A percentile compares a stretch with the other conserved stretches of the same genome.
Conservation (phyloP, 1,140 invertebrate genomes). For the Magallana ariakensis region DNA sequence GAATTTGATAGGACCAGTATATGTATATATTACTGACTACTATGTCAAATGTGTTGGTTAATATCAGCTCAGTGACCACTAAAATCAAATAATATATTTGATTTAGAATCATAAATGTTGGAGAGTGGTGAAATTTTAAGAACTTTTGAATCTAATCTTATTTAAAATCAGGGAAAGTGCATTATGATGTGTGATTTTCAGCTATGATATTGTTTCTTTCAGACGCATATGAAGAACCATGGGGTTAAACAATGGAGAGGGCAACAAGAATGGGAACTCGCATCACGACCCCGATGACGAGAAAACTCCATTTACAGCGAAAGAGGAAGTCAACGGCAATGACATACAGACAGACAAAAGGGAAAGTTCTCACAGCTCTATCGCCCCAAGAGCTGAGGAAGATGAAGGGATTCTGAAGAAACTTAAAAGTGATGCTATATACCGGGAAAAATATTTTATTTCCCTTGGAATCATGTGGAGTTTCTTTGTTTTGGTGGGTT, state of each 20-base stretch:
- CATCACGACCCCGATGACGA: not conserved
- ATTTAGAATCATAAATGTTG: too few relatives aligned
- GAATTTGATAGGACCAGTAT: too few relatives aligned
- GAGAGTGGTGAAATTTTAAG: too few relatives aligned
- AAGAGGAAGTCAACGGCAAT: not conserved
- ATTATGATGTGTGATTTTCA: too few relatives aligned
- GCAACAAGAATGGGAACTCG: not conserved
- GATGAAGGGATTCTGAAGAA: not conserved
- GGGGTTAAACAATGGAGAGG: not conserved
- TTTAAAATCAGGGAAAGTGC: too few relatives aligned
- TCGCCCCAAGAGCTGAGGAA: not conserved
- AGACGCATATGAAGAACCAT: not conserved
- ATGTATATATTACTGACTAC: too few relatives aligned
- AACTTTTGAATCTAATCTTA: too few relatives aligned
- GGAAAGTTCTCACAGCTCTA: not conserved
- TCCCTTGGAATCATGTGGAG: slow-evolving; percentile 36
- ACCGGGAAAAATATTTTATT: slow-evolving; percentile 38
- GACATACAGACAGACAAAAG: not conserved
- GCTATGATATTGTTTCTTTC: too few relatives aligned
- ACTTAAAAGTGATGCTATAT: not conserved
- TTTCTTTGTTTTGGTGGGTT: slow-evolving; percentile 46
- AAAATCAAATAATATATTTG: too few relatives aligned
- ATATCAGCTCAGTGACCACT: too few relatives aligned
- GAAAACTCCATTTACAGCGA: slow-evolving; percentile 1
- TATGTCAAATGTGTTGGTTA: too few relatives aligned